phyloP scores from a whole-genome alignment of 2,113 vertebrate species.

The Xyliphius kryptos region DNA sequence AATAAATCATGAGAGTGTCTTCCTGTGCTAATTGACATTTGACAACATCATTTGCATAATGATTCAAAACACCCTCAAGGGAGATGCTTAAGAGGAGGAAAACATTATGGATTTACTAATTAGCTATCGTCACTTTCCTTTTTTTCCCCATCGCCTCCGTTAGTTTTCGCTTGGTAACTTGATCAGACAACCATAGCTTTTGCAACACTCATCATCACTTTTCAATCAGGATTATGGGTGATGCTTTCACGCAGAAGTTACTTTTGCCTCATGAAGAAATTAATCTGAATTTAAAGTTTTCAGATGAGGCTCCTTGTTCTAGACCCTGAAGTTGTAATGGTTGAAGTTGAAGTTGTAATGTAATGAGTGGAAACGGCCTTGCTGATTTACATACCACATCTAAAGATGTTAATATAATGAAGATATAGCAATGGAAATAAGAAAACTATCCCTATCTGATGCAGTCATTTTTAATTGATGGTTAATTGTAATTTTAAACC shows the following conservation, averaged over 20 bases:
- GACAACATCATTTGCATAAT: conserved; percentile 70
- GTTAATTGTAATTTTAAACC: too few species aligned
- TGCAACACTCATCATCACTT: conserved; percentile 59
- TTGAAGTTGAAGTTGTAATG: too few species aligned
- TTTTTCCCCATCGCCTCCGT: conserved; percentile 47
- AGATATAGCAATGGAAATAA: too few species aligned
- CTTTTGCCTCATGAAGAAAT: conserved; percentile 46
- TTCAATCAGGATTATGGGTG: conserved; percentile 59
- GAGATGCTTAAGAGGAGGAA: conserved; percentile 60
- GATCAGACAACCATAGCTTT: conserved; percentile 65
- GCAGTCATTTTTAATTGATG: too few species aligned
- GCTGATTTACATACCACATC: too few species aligned
- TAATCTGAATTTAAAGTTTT: conserved; percentile 40
- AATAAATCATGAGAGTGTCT: conserved; percentile 62
- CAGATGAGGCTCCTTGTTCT: conserved; percentile 25
- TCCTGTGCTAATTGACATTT: conserved; percentile 64
- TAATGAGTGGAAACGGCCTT: neutral
- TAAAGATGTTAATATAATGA: too few species aligned
- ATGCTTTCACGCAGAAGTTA: conserved; percentile 40
- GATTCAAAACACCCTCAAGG: conserved; percentile 63
- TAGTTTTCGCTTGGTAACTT: conserved; percentile 61
- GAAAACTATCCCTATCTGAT: too few species aligned
- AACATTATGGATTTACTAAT: conserved; percentile 70
- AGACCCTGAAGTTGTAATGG: conserved; percentile 30
- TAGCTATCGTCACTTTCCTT: conserved; percentile 58